A percentile compares a stretch with the other conserved stretches of the same genome.
Conservation (phyloP, 2,797 vertebrate species). For the Arctocebus calabarensis region DNA sequence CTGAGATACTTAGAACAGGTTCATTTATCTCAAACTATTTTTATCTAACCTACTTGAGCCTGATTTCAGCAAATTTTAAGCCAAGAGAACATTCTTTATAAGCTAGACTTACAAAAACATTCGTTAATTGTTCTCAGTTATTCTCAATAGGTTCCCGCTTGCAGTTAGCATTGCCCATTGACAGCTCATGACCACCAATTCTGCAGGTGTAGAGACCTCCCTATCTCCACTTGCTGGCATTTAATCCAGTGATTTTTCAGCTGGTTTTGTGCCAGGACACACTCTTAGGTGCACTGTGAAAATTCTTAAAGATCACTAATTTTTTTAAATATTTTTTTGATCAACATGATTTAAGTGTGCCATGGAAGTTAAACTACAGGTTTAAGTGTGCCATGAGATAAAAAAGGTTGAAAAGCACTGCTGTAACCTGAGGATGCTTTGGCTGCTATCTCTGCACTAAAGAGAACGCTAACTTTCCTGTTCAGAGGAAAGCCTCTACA, state of each 20-base stretch:
- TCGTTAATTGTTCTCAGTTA: background rate
- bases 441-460: background rate
- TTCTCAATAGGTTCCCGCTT: background rate
- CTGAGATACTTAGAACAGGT: conserved; percentile 25
- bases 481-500: conserved; percentile 2
- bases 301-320: too few relatives aligned
- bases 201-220: background rate
- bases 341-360: too few relatives aligned
- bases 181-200: background rate
- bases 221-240: background rate
- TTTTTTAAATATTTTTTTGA: too few relatives aligned
- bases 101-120: background rate
- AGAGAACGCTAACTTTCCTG: background rate
- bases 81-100: background rate
- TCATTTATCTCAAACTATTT: conserved; percentile 11
- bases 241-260: too few relatives aligned
- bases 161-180: background rate
- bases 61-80: conserved; percentile 61
- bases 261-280: too few relatives aligned
- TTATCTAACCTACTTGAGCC: conserved; percentile 9
- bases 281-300: too few relatives aligned
- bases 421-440: background rate
- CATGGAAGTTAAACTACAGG: too few relatives aligned
- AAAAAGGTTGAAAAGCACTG: too few relatives aligned
- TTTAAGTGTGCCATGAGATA: too few relatives aligned